phyloP scores from a whole-genome alignment of 2,888 invertebrate genomes.

The Archips crataeganus region DNA sequence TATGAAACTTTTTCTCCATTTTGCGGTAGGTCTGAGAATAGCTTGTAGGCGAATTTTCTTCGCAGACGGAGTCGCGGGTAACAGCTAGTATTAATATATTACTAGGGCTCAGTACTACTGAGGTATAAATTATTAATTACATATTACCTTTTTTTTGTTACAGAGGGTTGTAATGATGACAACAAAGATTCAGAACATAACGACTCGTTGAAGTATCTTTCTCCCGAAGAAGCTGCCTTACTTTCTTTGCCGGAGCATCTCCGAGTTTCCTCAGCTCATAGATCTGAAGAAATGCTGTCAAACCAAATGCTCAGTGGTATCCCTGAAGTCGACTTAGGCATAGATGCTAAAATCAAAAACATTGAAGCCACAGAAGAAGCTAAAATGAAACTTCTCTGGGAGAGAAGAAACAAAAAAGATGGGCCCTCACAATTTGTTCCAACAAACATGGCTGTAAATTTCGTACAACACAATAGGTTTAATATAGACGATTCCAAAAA shows the following conservation, averaged over 20 bases:
- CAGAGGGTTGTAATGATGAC: conserved; percentile 72
- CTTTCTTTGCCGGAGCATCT: conserved; percentile 96
- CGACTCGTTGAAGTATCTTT: conserved; percentile 88
- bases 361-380: conserved; percentile 99
- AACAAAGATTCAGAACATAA: conserved; percentile 76
- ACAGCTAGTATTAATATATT: too few species aligned
- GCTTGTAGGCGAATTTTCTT: too few species aligned
- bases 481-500: conserved; percentile 92
- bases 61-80: too few species aligned
- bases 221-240: conserved; percentile 96
- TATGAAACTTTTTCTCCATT: too few species aligned
- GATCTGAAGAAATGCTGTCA: conserved; percentile 99
- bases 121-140: too few species aligned
- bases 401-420: conserved; percentile 96
- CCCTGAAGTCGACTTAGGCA: conserved; percentile 99
- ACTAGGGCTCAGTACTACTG: too few species aligned
- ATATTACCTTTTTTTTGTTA: conserved; percentile 48
- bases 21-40: too few species aligned
- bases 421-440: conserved; percentile 98
- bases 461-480: conserved; percentile 98
- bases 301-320: conserved; percentile 99
- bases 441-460: conserved; percentile 99
- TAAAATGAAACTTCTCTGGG: conserved; percentile 95
- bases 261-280: conserved; percentile 92
- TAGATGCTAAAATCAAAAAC: conserved; percentile 99